These are phyloP conservation scores for Catharus bicknelli DNA, from an alignment of 2,113 vertebrate species.

Conservation along the genomic window DNA sequence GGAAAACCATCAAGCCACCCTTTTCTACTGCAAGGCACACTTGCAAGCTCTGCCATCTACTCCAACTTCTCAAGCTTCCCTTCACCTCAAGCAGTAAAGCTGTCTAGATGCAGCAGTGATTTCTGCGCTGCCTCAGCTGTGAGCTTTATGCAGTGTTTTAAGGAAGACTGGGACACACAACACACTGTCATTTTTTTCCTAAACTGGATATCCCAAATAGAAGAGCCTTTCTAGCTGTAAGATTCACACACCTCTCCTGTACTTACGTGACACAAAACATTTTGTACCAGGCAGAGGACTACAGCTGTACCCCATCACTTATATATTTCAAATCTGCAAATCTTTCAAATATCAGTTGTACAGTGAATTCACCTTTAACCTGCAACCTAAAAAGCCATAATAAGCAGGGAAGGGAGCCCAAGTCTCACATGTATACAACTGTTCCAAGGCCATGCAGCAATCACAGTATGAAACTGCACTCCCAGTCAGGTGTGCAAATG, in stretches of 20 bases:
- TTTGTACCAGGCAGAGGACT: neutral
- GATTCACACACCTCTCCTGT: neutral
- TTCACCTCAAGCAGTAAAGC: neutral
- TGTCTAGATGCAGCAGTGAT: neutral
- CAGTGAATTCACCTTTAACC: neutral
- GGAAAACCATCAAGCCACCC: neutral
- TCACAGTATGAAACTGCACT: neutral
- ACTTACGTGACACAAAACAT: rapidly evolving
- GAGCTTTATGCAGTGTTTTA: neutral
- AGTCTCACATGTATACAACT: neutral
- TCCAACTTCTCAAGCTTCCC: neutral
- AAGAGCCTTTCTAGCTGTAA: neutral
- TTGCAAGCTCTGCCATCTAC: neutral
- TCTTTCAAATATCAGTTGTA: neutral
- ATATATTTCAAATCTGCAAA: neutral
- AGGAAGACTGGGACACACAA: neutral
- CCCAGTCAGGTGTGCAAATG: neutral
- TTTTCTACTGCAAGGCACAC: neutral
- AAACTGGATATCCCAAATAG: neutral
- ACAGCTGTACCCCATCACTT: neutral
- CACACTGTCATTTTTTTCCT: neutral
- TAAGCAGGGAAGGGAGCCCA: neutral
- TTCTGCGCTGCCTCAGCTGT: neutral
- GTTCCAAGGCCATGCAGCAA: neutral
- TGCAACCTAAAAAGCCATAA: neutral